phyloP scores from a whole-genome alignment of 2,888 invertebrate genomes.

The Blomia tropicalis region DNA sequence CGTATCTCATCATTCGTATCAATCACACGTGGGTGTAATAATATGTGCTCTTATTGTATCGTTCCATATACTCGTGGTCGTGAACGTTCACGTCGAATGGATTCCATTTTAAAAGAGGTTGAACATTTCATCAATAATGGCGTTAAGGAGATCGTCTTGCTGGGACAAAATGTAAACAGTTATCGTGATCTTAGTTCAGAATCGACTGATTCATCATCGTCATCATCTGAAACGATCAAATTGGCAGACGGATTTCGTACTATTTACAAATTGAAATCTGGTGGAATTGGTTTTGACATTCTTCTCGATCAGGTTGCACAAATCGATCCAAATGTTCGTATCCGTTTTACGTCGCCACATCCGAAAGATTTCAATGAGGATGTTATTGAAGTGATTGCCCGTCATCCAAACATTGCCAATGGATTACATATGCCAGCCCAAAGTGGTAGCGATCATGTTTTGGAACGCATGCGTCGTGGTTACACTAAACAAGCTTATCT shows the following conservation, averaged over 20 bases:
- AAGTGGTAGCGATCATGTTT: conserved; percentile 61
- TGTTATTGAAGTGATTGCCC: conserved; percentile 56
- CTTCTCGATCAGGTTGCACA: conserved; percentile 63
- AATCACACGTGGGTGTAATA: conserved; percentile 95
- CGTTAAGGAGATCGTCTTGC: conserved; percentile 57
- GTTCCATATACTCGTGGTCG: conserved; percentile 83
- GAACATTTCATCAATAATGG: conserved; percentile 55
- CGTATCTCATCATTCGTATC: conserved; percentile 43
- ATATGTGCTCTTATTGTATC: conserved; percentile 96
- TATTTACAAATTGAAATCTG: conserved; percentile 68
- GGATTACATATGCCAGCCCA: conserved; percentile 84
- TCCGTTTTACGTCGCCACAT: conserved; percentile 83
- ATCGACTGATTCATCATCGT: neutral
- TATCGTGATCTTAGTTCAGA: conserved; percentile 55
- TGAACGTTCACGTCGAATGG: conserved; percentile 67
- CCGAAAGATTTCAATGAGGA: conserved; percentile 90
- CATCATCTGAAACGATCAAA: neutral
- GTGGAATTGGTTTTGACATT: conserved; percentile 68
- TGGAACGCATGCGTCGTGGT: conserved; percentile 77
- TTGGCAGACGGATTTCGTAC: conserved; percentile 55
- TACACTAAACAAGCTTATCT: conserved; percentile 73
- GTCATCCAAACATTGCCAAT: conserved; percentile 72
- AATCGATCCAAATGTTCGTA: conserved; percentile 71
- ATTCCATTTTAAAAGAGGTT: conserved; percentile 67
- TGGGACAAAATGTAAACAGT: conserved; percentile 90